Evolutionary conservation across 2,888 invertebrate species (phyloP), one percentile per base, ranked within the genome.

Genomic region (Liodrosophila aerea): DNA sequence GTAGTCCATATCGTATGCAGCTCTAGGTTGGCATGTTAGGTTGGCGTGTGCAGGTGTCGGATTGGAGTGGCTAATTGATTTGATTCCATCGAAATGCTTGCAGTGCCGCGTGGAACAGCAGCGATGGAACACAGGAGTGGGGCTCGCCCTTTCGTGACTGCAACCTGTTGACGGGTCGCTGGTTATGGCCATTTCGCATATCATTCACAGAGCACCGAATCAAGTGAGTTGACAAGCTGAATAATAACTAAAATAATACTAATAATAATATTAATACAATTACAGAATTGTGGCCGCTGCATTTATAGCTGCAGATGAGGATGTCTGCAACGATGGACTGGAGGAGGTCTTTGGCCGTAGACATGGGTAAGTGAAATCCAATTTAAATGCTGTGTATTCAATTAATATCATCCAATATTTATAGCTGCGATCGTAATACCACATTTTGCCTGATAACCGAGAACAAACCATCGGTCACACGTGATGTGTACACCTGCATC

Each of bases 261-360:
- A 58, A 8, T 30, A 18, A 36, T 16, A 13, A 2, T 31, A 15
- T 45, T 13, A 4, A 0, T 13, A 18, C 0, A 22, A 8, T 12
- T 46, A 22, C 69, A 91, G 93, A 80, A 93, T 92, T 61, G 92
- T 93, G 18, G 92, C 93, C 3, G 93, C 93, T 30, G 89, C 93
- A 7, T 93, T 93, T 83, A 91, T 92, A 56, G 90, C 90, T 66
- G 92, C 88, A 87, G 91, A 93, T 62, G 91, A 94, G 69, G 92
- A 95, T 89, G 94, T 94, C 64, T 96, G 96, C 89, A 94, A 94
- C 83, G 92, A 93, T 61, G 91, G 92, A 22, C 92, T 94, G 88
- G 91, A 92, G 74, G 93, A 93, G 59, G 92, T 94, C 85, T 93
- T 95, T 76, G 93, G 93, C 29, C 93, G 93, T 18, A 91, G 91